phyloP scores from a whole-genome alignment of 2,113 vertebrate genomes.

The Leptodactylus fuscus region DNA sequence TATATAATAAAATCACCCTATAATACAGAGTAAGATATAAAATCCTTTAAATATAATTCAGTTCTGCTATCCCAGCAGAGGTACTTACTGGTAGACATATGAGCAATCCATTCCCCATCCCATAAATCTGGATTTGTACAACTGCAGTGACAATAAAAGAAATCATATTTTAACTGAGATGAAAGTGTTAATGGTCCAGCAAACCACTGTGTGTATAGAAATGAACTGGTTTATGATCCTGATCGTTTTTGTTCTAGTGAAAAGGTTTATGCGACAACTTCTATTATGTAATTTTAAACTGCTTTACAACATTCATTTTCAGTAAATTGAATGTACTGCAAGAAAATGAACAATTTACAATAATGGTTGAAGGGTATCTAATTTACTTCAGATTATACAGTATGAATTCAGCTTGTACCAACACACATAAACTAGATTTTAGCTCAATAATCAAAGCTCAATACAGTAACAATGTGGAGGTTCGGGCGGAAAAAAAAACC shows the following conservation, averaged over 20 bases:
- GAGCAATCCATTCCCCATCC: not conserved
- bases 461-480: not conserved
- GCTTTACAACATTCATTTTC: slow-evolving; percentile 45
- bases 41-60: not conserved
- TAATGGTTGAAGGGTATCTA: slow-evolving; percentile 40
- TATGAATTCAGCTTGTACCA: not conserved
- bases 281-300: slow-evolving; percentile 42
- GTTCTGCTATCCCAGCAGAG: not conserved
- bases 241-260: slow-evolving; percentile 50
- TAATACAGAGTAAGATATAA: not conserved
- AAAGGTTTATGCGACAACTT: slow-evolving; percentile 44
- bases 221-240: slow-evolving; percentile 49
- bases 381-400: slow-evolving; percentile 25
- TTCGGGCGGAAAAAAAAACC: not conserved
- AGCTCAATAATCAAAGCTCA: not conserved
- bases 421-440: not conserved
- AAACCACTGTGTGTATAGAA: slow-evolving; percentile 28
- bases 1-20: not conserved
- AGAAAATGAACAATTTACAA: slow-evolving; percentile 34
- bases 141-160: slow-evolving; percentile 43
- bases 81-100: not conserved
- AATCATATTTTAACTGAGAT: slow-evolving; percentile 45
- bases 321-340: slow-evolving; percentile 44
- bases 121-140: slow-evolving; percentile 31
- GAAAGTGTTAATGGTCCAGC: slow-evolving; percentile 50